These are phyloP conservation scores for Ascaphus truei DNA, from an alignment of 2,113 vertebrate genomes.

Conservation along the genomic window DNA sequence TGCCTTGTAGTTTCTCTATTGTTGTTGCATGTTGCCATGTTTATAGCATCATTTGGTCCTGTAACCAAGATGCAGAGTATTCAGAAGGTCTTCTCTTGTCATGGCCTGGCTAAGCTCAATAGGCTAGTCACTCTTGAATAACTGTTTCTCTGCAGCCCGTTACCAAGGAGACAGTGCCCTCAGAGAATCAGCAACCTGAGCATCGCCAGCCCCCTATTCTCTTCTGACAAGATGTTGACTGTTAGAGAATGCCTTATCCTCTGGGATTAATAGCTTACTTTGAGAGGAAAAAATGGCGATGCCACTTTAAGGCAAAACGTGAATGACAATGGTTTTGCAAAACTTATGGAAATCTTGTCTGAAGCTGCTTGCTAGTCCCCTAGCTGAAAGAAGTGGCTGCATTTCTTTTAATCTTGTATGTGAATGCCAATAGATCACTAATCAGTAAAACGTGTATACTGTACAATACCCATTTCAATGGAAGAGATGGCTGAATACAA, in stretches of 20 bases:
- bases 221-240: slow-evolving; percentile 37
- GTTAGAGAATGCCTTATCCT: slow-evolving; percentile 32
- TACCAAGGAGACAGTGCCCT: slow-evolving; percentile 33
- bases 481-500: neutral
- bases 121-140: slow-evolving; percentile 24
- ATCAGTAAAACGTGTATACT: neutral
- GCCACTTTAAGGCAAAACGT: slow-evolving; percentile 20
- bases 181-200: slow-evolving; percentile 26
- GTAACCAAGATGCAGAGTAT: slow-evolving; percentile 28
- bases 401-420: slow-evolving; percentile 1
- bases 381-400: neutral
- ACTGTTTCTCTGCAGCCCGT: slow-evolving; percentile 23
- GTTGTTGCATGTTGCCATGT: slow-evolving; percentile 1
- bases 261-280: slow-evolving; percentile 34
- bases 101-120: slow-evolving; percentile 24
- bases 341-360: slow-evolving; percentile 14
- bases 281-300: slow-evolving; percentile 20
- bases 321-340: slow-evolving; percentile 29
- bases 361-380: slow-evolving; percentile 2
- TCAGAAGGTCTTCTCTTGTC: slow-evolving; percentile 1
- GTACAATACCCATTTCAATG: neutral
- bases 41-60: neutral
- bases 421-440: slow-evolving; percentile 12
- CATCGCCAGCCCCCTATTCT: slow-evolving; percentile 30
- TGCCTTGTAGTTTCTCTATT: neutral